phyloP scores from a whole-genome alignment of 2,113 vertebrate genomes.

The Cynopterus brachyotis region DNA sequence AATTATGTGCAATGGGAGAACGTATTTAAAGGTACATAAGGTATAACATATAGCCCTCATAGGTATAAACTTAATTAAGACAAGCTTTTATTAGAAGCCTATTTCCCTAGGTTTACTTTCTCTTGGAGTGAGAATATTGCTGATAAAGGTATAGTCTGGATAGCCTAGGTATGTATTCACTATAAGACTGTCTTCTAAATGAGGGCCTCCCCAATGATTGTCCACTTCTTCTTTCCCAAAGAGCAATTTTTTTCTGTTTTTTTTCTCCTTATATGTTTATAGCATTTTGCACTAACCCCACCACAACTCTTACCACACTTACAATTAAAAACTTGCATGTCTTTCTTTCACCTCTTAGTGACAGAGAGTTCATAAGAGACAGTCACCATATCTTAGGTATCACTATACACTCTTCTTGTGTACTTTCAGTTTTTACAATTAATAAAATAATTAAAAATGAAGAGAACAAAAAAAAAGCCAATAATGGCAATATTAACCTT shows the following conservation, averaged over 20 bases:
- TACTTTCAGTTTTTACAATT: neutral
- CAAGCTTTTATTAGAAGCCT: neutral
- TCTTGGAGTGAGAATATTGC: neutral
- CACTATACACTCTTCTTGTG: neutral
- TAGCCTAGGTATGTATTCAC: neutral
- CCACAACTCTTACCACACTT: neutral
- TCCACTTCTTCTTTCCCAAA: neutral
- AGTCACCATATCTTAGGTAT: neutral
- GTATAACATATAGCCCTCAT: neutral
- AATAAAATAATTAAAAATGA: neutral
- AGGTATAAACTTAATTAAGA: neutral
- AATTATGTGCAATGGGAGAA: neutral
- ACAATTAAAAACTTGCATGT: neutral
- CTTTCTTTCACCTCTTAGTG: neutral
- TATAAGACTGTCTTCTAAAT: neutral
- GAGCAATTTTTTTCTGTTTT: neutral
- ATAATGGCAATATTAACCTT: neutral
- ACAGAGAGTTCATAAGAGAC: neutral
- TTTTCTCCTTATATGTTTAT: neutral
- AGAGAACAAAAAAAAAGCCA: neutral
- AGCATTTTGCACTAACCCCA: neutral
- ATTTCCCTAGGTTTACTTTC: neutral
- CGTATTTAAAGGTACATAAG: neutral
- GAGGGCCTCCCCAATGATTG: neutral
- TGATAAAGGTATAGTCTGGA: neutral